These are phyloP conservation scores for Chrysolophus pictus DNA, from an alignment of 2,797 vertebrate genomes.

Conservation along the genomic window DNA sequence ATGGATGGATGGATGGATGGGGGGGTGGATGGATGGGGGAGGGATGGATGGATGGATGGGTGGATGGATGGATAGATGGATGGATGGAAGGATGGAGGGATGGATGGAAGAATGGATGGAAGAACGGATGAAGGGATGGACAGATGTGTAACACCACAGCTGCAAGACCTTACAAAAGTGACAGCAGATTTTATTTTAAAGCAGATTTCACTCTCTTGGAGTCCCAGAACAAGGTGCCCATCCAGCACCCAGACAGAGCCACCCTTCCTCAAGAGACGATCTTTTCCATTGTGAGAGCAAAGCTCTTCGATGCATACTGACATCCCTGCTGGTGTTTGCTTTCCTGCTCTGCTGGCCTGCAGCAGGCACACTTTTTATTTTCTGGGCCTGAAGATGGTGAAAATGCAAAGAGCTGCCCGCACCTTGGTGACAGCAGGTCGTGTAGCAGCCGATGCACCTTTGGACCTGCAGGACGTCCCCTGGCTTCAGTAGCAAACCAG, in stretches of 20 bases:
- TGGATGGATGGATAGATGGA: background rate
- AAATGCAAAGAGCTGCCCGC: no score
- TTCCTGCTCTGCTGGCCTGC: background rate
- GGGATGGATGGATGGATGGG: no score
- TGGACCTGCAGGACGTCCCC: no score
- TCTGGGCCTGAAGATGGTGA: no score
- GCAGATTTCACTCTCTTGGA: fast-evolving
- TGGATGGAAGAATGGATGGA: background rate
- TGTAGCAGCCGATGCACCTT: no score
- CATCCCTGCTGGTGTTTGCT: background rate
- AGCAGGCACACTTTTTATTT: fast-evolving
- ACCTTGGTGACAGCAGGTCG: no score
- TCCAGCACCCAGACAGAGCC: fast-evolving
- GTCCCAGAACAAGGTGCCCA: background rate
- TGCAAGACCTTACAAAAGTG: background rate
- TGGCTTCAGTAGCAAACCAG: no score
- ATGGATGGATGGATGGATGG: no score
- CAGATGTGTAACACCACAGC: background rate
- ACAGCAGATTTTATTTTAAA: background rate
- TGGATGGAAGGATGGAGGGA: no score
- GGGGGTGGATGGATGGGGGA: no score
- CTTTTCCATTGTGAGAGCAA: background rate
- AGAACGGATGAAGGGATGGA: no score
- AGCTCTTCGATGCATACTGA: fast-evolving
- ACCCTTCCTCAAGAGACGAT: background rate